Base-by-base conservation (phyloP, 2,113 vertebrate species). In the Hyperopisus bebe region DNA sequence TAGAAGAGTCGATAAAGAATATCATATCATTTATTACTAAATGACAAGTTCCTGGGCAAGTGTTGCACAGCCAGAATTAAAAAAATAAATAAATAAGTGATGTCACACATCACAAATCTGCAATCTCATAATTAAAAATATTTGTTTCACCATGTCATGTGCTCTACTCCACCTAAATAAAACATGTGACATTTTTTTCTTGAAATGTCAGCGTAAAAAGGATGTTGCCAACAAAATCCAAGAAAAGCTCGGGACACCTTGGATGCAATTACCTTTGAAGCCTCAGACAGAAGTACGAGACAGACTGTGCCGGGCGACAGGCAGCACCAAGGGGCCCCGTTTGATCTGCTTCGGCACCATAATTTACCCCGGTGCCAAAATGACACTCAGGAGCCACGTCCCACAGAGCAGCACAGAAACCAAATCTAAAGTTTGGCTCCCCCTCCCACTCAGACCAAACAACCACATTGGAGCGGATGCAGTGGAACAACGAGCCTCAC, bases 191-290 rank as follows among this genome's bases (percentile, higher is more conserved):
- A 80, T 80, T 80, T 80, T 80, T 66, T 80, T 39, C 35, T 51
- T 89, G 62, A 51, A n/a, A 74, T 84, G 58, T 80, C 74, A 80
- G 74, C 35, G 31, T 2, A 42, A 19, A 42, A 80, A 21, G 35
- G 74, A 21, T 19, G 74, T 21, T 80, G 74, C 35, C 74, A 42
- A 42, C 35, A 80, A 80, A 80, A 80, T 80, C 74, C 74, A 70
- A 55, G 39, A 87, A 82, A 90, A 89, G 87, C 58, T 88, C 39
- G 46, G 88, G 46, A 51, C 80, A 90, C 84, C 89, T 89, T 90
- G 27, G 90, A 90, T 47, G 90, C 91, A 90, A 89, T 92, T 89
- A 90, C 89, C 84, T 92, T 90, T 90, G 88, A 90, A 85, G 90
- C 89, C 62, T 55, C 89, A 86, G 42, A 88, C 44, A 47, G 82